Percentiles rank a stretch among this genome's conserved stretches.
These are phyloP conservation scores for Salvator merianae DNA, from an alignment of 2,113 vertebrate species.

Conservation along the genomic window DNA sequence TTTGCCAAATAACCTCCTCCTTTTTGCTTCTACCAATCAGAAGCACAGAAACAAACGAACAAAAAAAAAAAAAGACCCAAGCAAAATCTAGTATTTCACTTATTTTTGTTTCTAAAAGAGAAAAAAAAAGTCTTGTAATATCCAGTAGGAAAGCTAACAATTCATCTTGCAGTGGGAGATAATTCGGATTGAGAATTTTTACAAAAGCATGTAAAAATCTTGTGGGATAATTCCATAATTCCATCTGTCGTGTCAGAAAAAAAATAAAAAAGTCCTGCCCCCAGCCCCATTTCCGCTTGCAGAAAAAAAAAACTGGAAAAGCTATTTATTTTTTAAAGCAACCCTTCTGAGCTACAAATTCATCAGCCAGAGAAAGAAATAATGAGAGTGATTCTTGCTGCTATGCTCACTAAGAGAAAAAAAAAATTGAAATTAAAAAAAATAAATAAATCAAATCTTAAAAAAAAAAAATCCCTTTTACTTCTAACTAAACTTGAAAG, in stretches of 20 bases:
- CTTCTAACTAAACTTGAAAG: constrained; percentile 88
- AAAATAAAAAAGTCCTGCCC: constrained; percentile 48
- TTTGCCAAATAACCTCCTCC: constrained; percentile 76
- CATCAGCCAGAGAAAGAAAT: constrained; percentile 95
- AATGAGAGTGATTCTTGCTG: constrained; percentile 96
- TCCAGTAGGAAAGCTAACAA: constrained; percentile 94
- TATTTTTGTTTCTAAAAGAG: constrained; percentile 78
- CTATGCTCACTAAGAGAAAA: constrained; percentile 84
- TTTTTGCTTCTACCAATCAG: constrained; percentile 82
- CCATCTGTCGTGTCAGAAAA: constrained; percentile 72
- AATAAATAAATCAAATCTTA: constrained; percentile 85
- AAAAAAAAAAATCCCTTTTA: constrained; percentile 78
- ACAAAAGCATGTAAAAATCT: constrained; percentile 77
- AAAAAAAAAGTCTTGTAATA: constrained; percentile 77
- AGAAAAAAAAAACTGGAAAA: constrained; percentile 86
- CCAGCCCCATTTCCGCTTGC: constrained; percentile 86
- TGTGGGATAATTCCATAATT: constrained; percentile 79
- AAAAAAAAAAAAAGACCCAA: constrained; percentile 40
- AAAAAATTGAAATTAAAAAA: constrained; percentile 33
- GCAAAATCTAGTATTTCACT: constrained; percentile 78
- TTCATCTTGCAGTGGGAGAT: constrained; percentile 89
- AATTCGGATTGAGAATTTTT: constrained; percentile 72
- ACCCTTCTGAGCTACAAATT: constrained; percentile 91
- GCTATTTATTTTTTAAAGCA: constrained; percentile 92
- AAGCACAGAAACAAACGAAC: constrained; percentile 82